phyloP scores from a whole-genome alignment of 2,113 vertebrate species.

The Daboia siamensis region DNA sequence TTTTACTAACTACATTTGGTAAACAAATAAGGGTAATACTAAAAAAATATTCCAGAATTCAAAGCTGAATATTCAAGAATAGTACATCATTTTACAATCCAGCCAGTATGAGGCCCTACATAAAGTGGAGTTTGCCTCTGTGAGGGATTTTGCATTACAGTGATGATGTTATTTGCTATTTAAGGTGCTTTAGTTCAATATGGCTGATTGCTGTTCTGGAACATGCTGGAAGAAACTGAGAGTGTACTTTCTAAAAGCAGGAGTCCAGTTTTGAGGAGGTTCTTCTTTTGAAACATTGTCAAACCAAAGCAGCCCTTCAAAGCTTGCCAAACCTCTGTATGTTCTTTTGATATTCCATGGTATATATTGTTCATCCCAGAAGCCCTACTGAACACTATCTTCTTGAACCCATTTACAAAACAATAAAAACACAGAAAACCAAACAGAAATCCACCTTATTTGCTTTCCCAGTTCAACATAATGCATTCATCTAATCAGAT shows the following conservation, averaged over 20 bases:
- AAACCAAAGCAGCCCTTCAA: not conserved
- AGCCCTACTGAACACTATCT: not conserved
- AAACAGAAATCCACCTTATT: not conserved
- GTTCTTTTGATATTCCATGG: not conserved
- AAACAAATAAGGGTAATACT: constrained; percentile 3
- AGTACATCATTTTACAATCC: not conserved
- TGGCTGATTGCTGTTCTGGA: not conserved
- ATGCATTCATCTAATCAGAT: not conserved
- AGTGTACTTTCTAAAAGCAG: not conserved
- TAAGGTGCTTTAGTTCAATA: not conserved
- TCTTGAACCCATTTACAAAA: not conserved
- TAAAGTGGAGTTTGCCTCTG: not conserved
- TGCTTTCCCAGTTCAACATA: not conserved
- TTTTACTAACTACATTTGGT: not conserved
- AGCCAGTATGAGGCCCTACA: not conserved
- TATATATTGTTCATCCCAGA: not conserved
- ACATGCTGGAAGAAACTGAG: not conserved
- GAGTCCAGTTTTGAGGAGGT: not conserved
- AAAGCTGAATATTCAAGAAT: constrained; percentile 1
- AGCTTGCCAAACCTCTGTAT: not conserved
- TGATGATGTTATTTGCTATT: not conserved
- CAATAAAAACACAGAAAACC: not conserved
- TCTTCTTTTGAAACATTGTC: not conserved
- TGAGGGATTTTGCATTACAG: not conserved
- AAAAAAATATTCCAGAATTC: constrained; percentile 12